Evolutionary conservation across 2,113 vertebrate species (phyloP).

Genomic region (Pavo muticus): DNA sequence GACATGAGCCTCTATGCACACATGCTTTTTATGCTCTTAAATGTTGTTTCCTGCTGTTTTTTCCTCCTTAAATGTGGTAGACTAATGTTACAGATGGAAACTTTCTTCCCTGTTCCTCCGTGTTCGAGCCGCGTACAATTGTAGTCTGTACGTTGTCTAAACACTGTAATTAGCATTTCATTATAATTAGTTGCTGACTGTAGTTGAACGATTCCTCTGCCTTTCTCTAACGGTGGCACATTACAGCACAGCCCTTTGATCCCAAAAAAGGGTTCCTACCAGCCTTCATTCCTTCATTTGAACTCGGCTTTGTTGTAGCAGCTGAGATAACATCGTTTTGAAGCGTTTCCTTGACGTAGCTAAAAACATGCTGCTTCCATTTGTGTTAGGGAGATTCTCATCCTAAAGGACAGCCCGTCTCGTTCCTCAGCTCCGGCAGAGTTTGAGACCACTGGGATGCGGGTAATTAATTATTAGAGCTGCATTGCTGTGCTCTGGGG

Average conservation of each 20-base stretch:
- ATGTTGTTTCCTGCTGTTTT: background rate
- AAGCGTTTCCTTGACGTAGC: background rate
- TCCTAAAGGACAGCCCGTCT: background rate
- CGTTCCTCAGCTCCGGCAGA: rapidly evolving
- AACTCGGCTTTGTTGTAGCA: background rate
- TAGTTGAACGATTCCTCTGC: background rate
- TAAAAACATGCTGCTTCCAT: background rate
- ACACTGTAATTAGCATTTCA: background rate
- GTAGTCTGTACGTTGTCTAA: background rate
- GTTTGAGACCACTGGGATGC: background rate
- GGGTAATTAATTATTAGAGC: background rate
- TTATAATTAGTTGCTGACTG: background rate
- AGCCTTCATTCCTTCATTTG: background rate
- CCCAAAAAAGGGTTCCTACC: background rate
- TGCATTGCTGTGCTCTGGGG: background rate
- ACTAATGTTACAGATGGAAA: background rate
- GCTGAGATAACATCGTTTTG: background rate
- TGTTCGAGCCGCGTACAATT: background rate
- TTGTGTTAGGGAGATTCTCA: background rate
- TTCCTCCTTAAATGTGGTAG: background rate
- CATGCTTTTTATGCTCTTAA: background rate
- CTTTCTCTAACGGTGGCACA: background rate
- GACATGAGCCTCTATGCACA: background rate
- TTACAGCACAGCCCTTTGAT: background rate
- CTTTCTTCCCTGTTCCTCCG: background rate